These are phyloP conservation scores for Sebastes iracundus DNA, from an alignment of 2,797 vertebrate genomes.

Conservation along the genomic window DNA sequence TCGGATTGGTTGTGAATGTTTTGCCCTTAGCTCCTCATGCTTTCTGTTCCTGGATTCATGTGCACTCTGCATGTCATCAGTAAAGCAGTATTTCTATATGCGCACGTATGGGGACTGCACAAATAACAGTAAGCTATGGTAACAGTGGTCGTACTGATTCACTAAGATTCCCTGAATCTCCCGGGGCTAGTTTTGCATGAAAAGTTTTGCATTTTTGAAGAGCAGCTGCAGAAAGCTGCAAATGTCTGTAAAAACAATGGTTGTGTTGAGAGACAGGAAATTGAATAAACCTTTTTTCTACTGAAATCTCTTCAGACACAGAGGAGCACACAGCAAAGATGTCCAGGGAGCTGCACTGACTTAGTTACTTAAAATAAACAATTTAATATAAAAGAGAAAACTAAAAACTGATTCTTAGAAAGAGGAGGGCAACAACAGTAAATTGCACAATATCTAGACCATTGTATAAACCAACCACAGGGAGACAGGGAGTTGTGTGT, in stretches of 20 bases:
- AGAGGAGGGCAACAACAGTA: background rate
- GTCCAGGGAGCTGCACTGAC: constrained; percentile 6
- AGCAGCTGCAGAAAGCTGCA: background rate
- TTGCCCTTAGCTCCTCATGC: background rate
- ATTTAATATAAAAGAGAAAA: background rate
- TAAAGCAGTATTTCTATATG: background rate
- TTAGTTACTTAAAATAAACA: constrained; percentile 23
- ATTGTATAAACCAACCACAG: background rate
- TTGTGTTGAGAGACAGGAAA: background rate
- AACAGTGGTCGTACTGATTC: background rate
- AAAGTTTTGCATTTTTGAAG: background rate
- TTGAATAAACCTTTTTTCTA: background rate
- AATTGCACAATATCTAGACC: background rate
- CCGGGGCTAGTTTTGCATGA: no score
- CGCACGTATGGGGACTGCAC: background rate
- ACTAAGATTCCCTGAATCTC: no score
- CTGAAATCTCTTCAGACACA: background rate
- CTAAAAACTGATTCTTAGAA: background rate
- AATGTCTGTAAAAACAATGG: background rate
- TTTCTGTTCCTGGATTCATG: background rate
- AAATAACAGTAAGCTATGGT: background rate
- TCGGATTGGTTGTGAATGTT: background rate
- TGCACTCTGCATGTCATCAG: background rate
- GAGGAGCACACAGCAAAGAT: background rate
- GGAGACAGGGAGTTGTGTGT: background rate